Evolutionary conservation across 2,113 vertebrate genomes (phyloP).

Genomic region (Edolisoma coerulescens): DNA sequence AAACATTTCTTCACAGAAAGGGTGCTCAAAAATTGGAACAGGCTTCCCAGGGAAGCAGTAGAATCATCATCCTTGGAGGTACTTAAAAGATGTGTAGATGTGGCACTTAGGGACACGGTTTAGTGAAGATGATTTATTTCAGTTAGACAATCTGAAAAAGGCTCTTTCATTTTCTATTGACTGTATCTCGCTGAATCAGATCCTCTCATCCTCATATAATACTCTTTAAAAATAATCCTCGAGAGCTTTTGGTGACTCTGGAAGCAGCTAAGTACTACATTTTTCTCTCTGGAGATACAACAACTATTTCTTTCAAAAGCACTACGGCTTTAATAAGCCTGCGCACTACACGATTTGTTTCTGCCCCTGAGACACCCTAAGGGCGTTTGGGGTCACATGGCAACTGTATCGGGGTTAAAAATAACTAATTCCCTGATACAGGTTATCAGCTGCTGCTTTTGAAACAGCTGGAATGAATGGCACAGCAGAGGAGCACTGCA

Average conservation of each 20-base stretch:
- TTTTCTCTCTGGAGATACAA: neutral
- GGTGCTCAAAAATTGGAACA: neutral
- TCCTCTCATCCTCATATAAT: neutral
- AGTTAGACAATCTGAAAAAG: neutral
- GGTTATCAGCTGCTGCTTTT: neutral
- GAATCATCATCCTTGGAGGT: neutral
- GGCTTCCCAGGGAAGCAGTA: neutral
- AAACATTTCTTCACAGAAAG: neutral
- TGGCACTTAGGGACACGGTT: neutral
- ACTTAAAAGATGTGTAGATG: neutral
- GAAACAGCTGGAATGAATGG: neutral
- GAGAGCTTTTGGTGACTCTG: neutral
- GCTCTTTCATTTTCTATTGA: neutral
- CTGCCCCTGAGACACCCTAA: neutral
- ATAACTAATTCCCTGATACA: neutral
- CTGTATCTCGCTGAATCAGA: neutral
- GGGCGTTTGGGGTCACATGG: neutral
- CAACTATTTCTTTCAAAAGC: neutral
- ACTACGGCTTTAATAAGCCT: neutral
- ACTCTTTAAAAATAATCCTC: neutral
- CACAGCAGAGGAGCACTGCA: neutral
- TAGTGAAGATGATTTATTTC: neutral
- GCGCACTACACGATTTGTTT: neutral
- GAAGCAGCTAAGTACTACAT: neutral
- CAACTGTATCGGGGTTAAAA: slow-evolving; percentile 8